Evolutionary conservation across 2,888 invertebrate species (phyloP).

Genomic region (Cyclophora albipunctata): DNA sequence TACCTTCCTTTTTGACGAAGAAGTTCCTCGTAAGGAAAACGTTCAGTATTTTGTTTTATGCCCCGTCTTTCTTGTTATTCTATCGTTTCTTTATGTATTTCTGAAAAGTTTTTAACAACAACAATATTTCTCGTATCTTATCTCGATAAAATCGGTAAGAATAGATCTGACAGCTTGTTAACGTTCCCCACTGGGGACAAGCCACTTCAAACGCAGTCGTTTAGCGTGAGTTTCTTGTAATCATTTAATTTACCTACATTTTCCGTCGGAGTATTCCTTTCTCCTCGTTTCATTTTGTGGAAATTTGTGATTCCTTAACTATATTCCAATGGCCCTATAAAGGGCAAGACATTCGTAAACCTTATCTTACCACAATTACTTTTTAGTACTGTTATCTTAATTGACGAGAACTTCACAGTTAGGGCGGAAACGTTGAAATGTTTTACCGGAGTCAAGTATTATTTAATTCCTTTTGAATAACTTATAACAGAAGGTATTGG

Average conservation of each 20-base stretch:
- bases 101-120: no score
- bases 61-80: no score
- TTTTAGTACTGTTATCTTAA: neutral
- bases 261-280: conserved; percentile 10
- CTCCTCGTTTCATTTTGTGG: conserved; percentile 11
- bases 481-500: neutral
- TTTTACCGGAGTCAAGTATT: neutral
- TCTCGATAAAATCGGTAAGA: conserved; percentile 9
- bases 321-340: conserved; percentile 1
- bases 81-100: no score
- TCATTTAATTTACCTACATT: conserved; percentile 14
- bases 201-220: conserved; percentile 46
- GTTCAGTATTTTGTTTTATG: no score
- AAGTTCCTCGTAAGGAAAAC: no score
- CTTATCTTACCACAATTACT: no score
- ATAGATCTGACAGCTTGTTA: conserved; percentile 45
- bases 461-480: neutral
- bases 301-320: no score
- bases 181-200: conserved; percentile 37
- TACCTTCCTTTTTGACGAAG: no score
- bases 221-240: conserved; percentile 34
- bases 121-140: neutral
- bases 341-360: no score
- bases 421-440: conserved; percentile 12
- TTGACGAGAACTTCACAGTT: neutral